Evolutionary conservation across 1,140 invertebrate species (phyloP), one percentile per base, ranked within the genome.

Genomic region (Papilio helenus): DNA sequence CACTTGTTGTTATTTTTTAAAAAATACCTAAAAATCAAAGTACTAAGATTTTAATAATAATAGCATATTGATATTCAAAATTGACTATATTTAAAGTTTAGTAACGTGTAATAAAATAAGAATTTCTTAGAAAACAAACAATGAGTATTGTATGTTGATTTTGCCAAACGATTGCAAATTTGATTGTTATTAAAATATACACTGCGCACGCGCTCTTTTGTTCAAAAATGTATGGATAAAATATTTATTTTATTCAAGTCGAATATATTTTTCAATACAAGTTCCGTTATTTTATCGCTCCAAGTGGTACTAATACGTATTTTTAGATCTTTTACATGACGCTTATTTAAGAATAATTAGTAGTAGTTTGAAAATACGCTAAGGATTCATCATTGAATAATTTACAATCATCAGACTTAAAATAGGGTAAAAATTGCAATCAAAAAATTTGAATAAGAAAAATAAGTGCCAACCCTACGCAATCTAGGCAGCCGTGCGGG

Each of bases 391-490:
- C 29, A 29, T 2, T 29, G 1, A 29, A 29, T 29, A 29, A 2
- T 39, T 39, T 7, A 39, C 7, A 39, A 39, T 39, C 7, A 39
- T 8, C 34, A 39, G 34, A 4, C 34, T 34, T 3, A 34, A 4
- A 34, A 34, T 34, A 34, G 4, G 1, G 14, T 18, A 34, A 12
- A 72, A 42, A n/a, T 5, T 72, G 68, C 5, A 42, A 72, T 34
- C 3, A 71, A 26, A 71, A 26, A 18, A 51, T 26, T 39, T 8
- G 16, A 46, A 12, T 3, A 10, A 42, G 72, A 76, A 55, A 80
- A 16, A 29, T 44, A 34, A 18, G 42, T 79, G 79, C 12, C 81
- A 87, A 79, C 86, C 86, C 86, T 87, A 84, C 39, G 82, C 81
- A 86, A 87, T 84, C 81, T 83, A 84, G 79, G 72, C 76, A 79